phyloP scores from a whole-genome alignment of 2,113 vertebrate species.

The Amblyornis subalaris region DNA sequence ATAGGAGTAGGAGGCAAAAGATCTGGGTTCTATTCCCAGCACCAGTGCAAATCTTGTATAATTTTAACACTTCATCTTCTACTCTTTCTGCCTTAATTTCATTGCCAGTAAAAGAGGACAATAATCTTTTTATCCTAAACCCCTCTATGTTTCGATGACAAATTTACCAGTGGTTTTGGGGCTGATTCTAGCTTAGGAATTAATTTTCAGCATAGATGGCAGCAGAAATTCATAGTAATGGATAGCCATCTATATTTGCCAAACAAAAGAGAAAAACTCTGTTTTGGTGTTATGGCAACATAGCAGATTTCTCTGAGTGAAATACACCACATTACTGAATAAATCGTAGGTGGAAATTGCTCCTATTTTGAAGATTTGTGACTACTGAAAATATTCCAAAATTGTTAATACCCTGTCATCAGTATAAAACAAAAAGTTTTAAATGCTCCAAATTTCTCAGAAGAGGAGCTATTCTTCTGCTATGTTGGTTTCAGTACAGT shows the following conservation, averaged over 20 bases:
- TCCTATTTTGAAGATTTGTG: not conserved
- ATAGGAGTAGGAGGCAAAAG: not conserved
- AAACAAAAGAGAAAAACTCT: not conserved
- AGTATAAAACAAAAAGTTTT: not conserved
- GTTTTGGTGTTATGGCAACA: not conserved
- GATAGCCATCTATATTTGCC: not conserved
- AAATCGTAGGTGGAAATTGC: accelerated
- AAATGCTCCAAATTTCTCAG: not conserved
- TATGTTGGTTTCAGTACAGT: not conserved
- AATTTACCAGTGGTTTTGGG: not conserved
- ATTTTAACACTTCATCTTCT: not conserved
- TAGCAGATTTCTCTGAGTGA: not conserved
- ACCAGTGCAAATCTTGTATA: not conserved
- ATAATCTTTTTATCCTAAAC: not conserved
- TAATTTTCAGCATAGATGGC: not conserved
- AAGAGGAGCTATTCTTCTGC: not conserved
- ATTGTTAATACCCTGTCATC: not conserved
- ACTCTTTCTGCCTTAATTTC: not conserved
- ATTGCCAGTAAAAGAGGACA: not conserved
- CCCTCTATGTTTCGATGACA: not conserved
- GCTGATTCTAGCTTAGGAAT: not conserved
- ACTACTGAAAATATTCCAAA: not conserved
- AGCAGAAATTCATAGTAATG: not conserved
- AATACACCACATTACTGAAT: not conserved
- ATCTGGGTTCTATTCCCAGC: not conserved